Conservation (phyloP, 2,113 vertebrate genomes). For the Uria lomvia region DNA sequence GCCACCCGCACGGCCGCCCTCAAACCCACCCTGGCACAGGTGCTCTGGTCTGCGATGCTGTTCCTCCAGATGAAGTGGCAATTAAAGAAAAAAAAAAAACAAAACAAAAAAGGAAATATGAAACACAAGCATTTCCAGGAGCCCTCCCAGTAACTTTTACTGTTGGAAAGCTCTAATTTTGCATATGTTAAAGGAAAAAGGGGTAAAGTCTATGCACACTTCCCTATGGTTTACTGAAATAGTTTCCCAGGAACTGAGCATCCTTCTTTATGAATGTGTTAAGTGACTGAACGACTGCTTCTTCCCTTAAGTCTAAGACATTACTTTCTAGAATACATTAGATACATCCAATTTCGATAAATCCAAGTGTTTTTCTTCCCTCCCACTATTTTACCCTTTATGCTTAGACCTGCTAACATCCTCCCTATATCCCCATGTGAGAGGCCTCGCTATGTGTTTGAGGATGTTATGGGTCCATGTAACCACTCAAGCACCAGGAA, state of each 20-base stretch:
- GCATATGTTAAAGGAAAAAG: neutral
- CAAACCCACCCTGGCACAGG: neutral
- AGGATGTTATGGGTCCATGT: accelerated
- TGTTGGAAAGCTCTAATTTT: neutral
- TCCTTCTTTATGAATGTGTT: neutral
- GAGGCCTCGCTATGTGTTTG: accelerated
- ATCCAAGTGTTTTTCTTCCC: neutral
- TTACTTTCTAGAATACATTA: neutral
- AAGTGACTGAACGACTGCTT: neutral
- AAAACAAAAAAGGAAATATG: neutral
- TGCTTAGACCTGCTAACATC: neutral
- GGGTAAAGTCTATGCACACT: neutral
- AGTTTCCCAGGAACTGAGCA: neutral
- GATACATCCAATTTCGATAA: neutral
- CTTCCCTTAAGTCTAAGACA: neutral
- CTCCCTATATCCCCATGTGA: neutral
- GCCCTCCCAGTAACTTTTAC: neutral
- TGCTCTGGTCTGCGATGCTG: neutral
- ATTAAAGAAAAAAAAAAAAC: neutral
- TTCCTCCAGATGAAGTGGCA: neutral
- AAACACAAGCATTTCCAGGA: neutral
- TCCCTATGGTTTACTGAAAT: neutral
- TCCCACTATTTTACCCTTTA: neutral
- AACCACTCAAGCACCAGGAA: neutral
- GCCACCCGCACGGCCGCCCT: accelerated